Evolutionary conservation across 2,888 invertebrate genomes (phyloP), one percentile per base, ranked within the genome.

Genomic region (Apamea sordens): DNA sequence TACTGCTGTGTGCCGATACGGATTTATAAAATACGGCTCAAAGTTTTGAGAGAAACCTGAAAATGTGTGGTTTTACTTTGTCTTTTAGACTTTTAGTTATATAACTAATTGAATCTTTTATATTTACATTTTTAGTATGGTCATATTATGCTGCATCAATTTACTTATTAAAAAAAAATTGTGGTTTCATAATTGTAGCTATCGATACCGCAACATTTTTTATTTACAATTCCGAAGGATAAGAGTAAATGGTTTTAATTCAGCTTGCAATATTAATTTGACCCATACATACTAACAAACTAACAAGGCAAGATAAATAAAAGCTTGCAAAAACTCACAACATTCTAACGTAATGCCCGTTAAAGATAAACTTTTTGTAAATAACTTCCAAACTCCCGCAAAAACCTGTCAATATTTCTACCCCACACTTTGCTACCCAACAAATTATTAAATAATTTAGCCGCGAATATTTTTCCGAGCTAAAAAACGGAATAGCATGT

Each of bases 401-500:
- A 81, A 78, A 81, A 83, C 69, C 83, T 79, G 70, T 79, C 76
- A 79, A 89, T 83, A 78, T 28, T 78, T 77, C 41, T 21, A 59
- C 63, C 70, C 44, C 41, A 67, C 74, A 76, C 76, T 76, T 82
- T n/a, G 82, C 81, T 76, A 76, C 59, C 80, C 69, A 82, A 89
- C 87, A 83, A 88, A 85, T 88, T 87, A 68, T 76, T 73, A 80
- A 85, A 83, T 87, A 84, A 86, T 89, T 85, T 85, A 73, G 75
- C 76, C n/a, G 61, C 84, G 85, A 88, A 81, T 86, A 86, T 91
- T 93, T 93, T 94, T 93, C 90, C 90, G 86, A 80, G 88, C 88
- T 90, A 89, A 92, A 92, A 93, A 91, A 89, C 86, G 85, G 88
- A 91, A 92, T 90, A 90, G 89, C 91, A 90, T 90, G 91, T 91